A percentile compares a stretch with the other conserved stretches of the same genome.
Conservation (phyloP, 2,888 invertebrate species). For the Ischnus inquisitorius region DNA sequence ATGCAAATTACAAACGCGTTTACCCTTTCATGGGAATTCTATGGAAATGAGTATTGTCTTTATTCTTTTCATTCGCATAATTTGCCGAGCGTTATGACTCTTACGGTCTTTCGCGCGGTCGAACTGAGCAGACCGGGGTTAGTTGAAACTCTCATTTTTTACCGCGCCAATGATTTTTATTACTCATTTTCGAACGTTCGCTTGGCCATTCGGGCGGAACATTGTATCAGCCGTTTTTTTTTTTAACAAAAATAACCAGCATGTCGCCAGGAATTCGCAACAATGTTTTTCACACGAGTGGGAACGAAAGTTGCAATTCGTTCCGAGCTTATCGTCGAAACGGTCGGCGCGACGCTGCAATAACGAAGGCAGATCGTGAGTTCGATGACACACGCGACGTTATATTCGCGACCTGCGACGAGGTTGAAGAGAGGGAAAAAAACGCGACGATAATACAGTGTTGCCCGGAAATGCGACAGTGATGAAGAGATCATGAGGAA, state of each 20-base stretch:
- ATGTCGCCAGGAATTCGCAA: no score
- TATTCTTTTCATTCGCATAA: not conserved
- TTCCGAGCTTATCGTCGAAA: no score
- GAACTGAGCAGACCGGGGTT: no score
- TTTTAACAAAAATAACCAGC: no score
- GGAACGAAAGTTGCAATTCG: no score
- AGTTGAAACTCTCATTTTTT: no score
- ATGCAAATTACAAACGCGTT: not conserved
- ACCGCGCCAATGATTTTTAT: not conserved
- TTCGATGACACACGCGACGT: conserved; percentile 48
- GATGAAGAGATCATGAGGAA: conserved; percentile 34
- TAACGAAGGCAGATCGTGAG: conserved; percentile 11
- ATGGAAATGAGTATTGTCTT: not conserved
- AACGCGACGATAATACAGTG: conserved; percentile 28
- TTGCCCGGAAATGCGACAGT: conserved; percentile 21
- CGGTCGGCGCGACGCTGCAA: not conserved
- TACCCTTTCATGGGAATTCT: not conserved
- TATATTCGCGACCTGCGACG: conserved; percentile 39
- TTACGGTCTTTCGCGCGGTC: no score
- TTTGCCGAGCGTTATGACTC: not conserved
- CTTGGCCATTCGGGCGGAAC: no score
- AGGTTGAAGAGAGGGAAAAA: conserved; percentile 37
- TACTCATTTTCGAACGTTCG: no score
- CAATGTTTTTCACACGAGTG: no score
- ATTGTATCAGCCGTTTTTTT: no score